These are phyloP conservation scores for Austrofundulus limnaeus DNA, from an alignment of 2,113 vertebrate genomes.

Conservation along the genomic window DNA sequence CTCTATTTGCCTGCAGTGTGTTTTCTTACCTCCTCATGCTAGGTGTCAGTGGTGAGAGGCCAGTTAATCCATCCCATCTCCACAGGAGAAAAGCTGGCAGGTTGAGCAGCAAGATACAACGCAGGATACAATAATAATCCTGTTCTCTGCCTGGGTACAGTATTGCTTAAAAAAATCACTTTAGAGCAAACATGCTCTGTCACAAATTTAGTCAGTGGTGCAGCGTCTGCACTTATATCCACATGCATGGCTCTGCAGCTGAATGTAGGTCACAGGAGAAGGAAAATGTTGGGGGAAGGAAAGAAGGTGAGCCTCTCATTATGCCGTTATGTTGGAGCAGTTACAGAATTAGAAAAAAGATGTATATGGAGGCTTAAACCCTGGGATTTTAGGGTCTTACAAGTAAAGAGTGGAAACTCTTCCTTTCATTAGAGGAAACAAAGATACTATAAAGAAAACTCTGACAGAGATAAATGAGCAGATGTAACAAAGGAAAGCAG, in stretches of 20 bases:
- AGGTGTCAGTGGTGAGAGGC: conserved; percentile 32
- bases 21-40: conserved; percentile 51
- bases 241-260: conserved; percentile 31
- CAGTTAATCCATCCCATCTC: conserved; percentile 22
- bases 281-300: conserved; percentile 50
- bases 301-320: conserved; percentile 61
- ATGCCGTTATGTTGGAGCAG: conserved; percentile 46
- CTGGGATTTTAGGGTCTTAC: conserved; percentile 3
- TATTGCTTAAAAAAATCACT: conserved; percentile 8
- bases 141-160: conserved; percentile 4
- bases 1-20: conserved; percentile 38
- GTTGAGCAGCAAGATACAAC: conserved; percentile 4
- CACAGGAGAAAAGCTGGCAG: conserved; percentile 13
- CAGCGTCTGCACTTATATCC: conserved; percentile 26
- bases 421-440: conserved; percentile 1
- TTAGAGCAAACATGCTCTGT: conserved; percentile 15
- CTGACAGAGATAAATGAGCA: not conserved
- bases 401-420: conserved; percentile 14
- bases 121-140: conserved; percentile 26
- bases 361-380: conserved; percentile 6
- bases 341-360: conserved; percentile 25
- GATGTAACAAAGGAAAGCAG: not conserved
- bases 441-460: not conserved
- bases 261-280: conserved; percentile 64
- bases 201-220: conserved; percentile 19